These are phyloP conservation scores for Neodon shergylaensis DNA, from an alignment of 2,113 vertebrate species.

Conservation along the genomic window DNA sequence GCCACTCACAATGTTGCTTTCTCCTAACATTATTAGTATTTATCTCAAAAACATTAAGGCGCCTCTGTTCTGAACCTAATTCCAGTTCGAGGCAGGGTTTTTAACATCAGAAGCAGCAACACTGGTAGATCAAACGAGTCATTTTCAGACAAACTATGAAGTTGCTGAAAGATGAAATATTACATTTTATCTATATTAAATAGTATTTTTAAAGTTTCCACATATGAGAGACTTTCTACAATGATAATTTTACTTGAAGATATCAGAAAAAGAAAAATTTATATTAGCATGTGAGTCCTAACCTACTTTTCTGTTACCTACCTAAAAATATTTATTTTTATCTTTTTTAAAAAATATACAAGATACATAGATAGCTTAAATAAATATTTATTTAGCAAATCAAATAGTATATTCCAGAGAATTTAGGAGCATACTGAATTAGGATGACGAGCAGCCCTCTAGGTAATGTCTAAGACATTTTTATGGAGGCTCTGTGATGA, in stretches of 20 bases:
- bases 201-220: background rate
- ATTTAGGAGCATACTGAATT: too few relatives aligned
- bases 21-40: slow-evolving; percentile 5
- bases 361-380: background rate
- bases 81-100: background rate
- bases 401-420: background rate
- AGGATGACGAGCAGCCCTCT: background rate
- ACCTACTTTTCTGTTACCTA: background rate
- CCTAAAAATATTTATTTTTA: background rate
- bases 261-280: background rate
- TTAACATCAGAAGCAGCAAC: background rate
- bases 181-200: slow-evolving; percentile 1
- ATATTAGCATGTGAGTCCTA: background rate
- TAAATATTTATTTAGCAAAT: background rate
- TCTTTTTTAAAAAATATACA: background rate
- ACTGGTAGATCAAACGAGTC: background rate
- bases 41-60: background rate
- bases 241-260: background rate
- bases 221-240: background rate
- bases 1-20: background rate
- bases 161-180: background rate
- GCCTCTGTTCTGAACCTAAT: background rate
- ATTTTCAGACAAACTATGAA: slow-evolving; percentile 45
- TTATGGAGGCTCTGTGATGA: background rate
- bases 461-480: background rate